Conservation (phyloP, 2,888 invertebrate species). For the Pasiphila rectangulata region DNA sequence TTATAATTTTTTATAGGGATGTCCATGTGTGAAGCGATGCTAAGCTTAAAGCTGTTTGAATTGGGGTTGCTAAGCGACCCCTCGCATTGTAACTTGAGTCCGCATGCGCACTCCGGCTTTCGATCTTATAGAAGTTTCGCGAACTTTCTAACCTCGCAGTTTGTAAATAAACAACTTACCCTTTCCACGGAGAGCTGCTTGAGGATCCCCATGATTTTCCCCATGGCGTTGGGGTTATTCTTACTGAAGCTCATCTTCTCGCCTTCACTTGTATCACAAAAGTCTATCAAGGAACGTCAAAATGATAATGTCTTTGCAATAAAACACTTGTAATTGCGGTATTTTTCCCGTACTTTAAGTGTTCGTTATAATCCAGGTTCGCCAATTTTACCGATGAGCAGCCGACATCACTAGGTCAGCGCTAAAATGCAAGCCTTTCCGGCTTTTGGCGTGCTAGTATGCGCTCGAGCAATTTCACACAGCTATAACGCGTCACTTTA, state of each 20-base stretch:
- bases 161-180: conserved; percentile 54
- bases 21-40: conserved; percentile 7
- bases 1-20: too few relatives aligned
- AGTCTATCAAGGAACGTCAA: conserved; percentile 67
- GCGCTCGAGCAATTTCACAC: conserved; percentile 55
- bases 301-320: conserved; percentile 66
- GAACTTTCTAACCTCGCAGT: conserved; percentile 21
- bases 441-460: conserved; percentile 30
- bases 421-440: conserved; percentile 28
- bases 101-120: conserved; percentile 49
- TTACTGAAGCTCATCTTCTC: conserved; percentile 78
- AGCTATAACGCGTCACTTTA: conserved; percentile 44
- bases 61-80: conserved; percentile 58
- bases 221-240: conserved; percentile 75
- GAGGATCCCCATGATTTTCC: conserved; percentile 76
- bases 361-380: conserved; percentile 68
- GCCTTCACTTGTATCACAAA: conserved; percentile 40
- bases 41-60: background rate
- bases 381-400: conserved; percentile 53
- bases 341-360: conserved; percentile 45
- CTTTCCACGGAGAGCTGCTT: conserved; percentile 77
- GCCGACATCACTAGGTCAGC: conserved; percentile 53
- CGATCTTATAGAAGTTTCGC: conserved; percentile 48
- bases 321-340: conserved; percentile 55
- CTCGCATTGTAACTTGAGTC: conserved; percentile 39